These are phyloP conservation scores for Eledone cirrhosa DNA, from an alignment of 2,888 invertebrate genomes.

Conservation along the genomic window DNA sequence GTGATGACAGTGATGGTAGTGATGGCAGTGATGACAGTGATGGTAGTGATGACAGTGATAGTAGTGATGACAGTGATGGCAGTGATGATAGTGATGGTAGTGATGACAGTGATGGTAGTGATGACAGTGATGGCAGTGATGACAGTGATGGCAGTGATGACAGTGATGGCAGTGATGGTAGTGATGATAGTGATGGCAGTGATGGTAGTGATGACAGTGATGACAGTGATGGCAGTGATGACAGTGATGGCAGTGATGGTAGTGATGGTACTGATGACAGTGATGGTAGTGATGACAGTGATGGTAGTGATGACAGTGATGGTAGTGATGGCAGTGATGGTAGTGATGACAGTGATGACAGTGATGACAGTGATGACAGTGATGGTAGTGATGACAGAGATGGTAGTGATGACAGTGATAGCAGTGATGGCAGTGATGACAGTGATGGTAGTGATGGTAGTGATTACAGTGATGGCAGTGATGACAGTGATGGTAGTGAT, in stretches of 20 bases:
- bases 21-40: constrained; percentile 3
- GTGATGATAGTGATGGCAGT: constrained; percentile 4
- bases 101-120: not conserved
- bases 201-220: constrained; percentile 14
- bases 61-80: constrained; percentile 1
- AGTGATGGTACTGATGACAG: constrained; percentile 6
- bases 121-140: constrained; percentile 19
- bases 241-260: constrained; percentile 8
- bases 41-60: not conserved
- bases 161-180: not conserved
- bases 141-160: constrained; percentile 16
- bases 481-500: not conserved
- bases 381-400: too few relatives aligned
- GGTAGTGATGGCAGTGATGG: not conserved
- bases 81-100: constrained; percentile 10
- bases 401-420: not conserved
- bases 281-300: not conserved
- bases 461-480: too few relatives aligned
- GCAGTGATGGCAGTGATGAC: constrained; percentile 7
- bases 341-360: constrained; percentile 5
- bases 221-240: not conserved
- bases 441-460: too few relatives aligned
- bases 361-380: constrained; percentile 4
- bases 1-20: not conserved
- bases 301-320: constrained; percentile 1